Evolutionary conservation across 2,888 invertebrate species (phyloP).

Genomic region (Cheilosia impressa): DNA sequence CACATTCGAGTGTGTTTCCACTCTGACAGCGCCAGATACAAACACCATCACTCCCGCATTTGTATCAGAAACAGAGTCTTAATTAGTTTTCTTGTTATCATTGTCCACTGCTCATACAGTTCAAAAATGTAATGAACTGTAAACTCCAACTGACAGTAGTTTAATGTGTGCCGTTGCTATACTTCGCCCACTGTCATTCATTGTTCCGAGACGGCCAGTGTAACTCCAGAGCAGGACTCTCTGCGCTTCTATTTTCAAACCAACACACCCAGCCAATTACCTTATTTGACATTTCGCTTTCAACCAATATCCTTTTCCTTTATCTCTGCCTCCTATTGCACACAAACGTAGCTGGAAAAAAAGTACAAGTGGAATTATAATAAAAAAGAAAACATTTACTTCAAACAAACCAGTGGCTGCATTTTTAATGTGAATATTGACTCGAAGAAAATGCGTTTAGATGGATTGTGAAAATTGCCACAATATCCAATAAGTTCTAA

Average conservation of each 20-base stretch:
- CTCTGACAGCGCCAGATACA: no score
- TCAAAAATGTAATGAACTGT: no score
- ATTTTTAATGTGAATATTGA: constrained; percentile 42
- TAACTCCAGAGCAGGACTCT: background rate
- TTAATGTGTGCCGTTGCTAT: no score
- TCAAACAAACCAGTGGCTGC: constrained; percentile 57
- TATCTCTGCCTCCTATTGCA: constrained; percentile 30
- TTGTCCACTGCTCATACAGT: no score
- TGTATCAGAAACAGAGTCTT: no score
- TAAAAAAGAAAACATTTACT: constrained; percentile 32
- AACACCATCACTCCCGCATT: no score
- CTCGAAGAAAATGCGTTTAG: background rate
- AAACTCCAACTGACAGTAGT: no score
- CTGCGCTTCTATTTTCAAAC: background rate
- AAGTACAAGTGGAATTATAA: constrained; percentile 24
- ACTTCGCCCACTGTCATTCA: no score
- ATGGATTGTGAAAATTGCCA: constrained; percentile 24
- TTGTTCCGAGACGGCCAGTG: background rate
- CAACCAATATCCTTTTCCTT: constrained; percentile 37
- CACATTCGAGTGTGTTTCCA: no score
- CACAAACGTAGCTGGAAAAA: constrained; percentile 29
- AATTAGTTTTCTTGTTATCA: no score
- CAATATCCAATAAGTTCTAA: constrained; percentile 1
- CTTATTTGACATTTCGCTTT: constrained; percentile 45
- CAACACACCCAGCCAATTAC: background rate